Conservation (phyloP, 1,140 invertebrate species). For the Meloidogyne chitwoodi region DNA sequence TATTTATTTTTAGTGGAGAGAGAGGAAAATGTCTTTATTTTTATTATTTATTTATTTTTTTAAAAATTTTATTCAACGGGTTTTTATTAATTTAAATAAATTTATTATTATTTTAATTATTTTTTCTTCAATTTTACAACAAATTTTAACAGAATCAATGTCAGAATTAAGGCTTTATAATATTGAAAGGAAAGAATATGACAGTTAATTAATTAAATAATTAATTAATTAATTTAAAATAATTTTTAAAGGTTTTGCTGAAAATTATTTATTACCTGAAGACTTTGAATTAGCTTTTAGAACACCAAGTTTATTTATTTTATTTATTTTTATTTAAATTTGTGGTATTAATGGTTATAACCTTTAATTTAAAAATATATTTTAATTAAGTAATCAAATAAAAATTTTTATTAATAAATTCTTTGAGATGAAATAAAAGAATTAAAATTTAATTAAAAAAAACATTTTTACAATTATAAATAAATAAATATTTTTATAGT, state of each 20-base stretch:
- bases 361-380: too few species aligned
- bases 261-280: slow-evolving; percentile 52
- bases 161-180: slow-evolving; percentile 9
- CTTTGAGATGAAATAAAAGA: too few species aligned
- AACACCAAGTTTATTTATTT: slow-evolving; percentile 35
- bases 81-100: background rate
- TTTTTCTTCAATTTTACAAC: background rate
- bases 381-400: too few species aligned
- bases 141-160: background rate
- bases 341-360: too few species aligned
- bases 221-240: background rate
- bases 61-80: background rate
- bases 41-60: background rate
- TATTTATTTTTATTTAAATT: background rate
- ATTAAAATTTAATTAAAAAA: too few species aligned
- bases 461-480: too few species aligned
- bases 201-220: slow-evolving; percentile 7
- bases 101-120: background rate
- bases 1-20: too few species aligned
- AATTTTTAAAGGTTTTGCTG: slow-evolving; percentile 17
- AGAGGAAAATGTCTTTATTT: background rate
- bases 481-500: slow-evolving; percentile 33
- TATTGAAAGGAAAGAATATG: slow-evolving; percentile 19
- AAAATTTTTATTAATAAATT: too few species aligned
- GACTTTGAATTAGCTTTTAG: slow-evolving; percentile 55